Evolutionary conservation across 2,797 vertebrate species (phyloP), one percentile per base, ranked within the genome.

Genomic region (Aplochiton taeniatus): DNA sequence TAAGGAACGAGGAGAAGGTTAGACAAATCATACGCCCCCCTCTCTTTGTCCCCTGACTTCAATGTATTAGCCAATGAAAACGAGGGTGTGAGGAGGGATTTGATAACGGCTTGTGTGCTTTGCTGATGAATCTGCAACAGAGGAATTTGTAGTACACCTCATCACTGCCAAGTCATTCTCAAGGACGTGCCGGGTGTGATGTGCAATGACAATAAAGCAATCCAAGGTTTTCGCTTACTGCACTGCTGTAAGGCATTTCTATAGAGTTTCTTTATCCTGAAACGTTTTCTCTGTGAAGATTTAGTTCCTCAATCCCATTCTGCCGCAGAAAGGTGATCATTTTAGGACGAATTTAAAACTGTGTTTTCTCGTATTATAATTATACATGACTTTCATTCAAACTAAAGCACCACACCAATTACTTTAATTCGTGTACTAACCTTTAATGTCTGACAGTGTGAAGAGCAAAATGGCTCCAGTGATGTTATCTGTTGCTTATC

Each of bases 51-150:
- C 68, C 75, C 77, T 83, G 72, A 79, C 77, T 83, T 76, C 65
- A 77, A 63, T 82, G 61, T n/a, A n/a, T 73, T 78, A 63, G 79
- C 73, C 74, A 61, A 48, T 75, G 75, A 72, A 80, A 83, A 75
- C 79, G 69, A 63, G 14, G 51, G 17, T 60, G 69, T 68, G 62
- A 60, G 41, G 56, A 4, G 20, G 2, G 60, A 65, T 73, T 52
- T 66, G 71, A 79, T 75, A 67, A 69, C 63, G 63, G 58, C 10
- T 0, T 42, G 68, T 69, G 71, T 68, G 49, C 57, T 69, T 58
- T 31, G 55, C 63, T 60, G 77, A 71, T 79, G 6, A 31, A 71
- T 72, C 73, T 75, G 74, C 19, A 68, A 64, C 60, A 55, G 61
- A 61, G 58, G 46, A 18, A 48, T 31, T 14, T 48, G 46, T 48